Evolutionary conservation across 2,113 vertebrate genomes (phyloP).

Genomic region (Phyllostomus discolor): DNA sequence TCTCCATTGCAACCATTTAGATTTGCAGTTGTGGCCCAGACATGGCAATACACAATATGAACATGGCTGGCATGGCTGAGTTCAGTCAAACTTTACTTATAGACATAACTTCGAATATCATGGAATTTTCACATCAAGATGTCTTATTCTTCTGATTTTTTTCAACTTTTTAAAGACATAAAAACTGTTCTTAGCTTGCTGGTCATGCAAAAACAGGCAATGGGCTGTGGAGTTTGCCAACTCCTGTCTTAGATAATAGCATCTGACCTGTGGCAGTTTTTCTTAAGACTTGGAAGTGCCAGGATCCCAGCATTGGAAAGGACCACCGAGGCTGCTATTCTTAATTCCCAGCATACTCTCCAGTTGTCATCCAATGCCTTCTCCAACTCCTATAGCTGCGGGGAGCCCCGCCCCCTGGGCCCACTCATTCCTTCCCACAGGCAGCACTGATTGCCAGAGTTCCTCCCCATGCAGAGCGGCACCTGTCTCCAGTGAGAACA

Average conservation of each 20-base stretch:
- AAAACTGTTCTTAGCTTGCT: not conserved
- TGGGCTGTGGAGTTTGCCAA: not conserved
- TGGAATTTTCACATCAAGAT: not conserved
- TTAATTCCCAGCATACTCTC: not conserved
- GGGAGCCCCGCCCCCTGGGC: not conserved
- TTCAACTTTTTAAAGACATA: not conserved
- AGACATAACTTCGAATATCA: not conserved
- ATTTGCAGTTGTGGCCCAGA: not conserved
- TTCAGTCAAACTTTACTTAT: not conserved
- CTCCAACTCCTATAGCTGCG: not conserved
- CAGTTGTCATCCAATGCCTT: not conserved
- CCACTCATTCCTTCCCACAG: not conserved
- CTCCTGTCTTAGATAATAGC: not conserved
- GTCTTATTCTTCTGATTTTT: not conserved
- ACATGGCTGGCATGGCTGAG: not conserved
- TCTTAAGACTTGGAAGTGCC: conserved; percentile 15
- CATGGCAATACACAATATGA: not conserved
- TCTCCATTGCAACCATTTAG: not conserved
- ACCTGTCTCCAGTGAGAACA: conserved; percentile 28
- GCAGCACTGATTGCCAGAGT: not conserved
- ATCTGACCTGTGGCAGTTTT: not conserved
- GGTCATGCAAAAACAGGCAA: not conserved
- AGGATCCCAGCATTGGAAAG: not conserved
- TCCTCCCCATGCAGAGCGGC: not conserved
- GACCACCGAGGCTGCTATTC: not conserved